Conservation (phyloP, 2,888 invertebrate species). For the Frankliniella fusca region DNA sequence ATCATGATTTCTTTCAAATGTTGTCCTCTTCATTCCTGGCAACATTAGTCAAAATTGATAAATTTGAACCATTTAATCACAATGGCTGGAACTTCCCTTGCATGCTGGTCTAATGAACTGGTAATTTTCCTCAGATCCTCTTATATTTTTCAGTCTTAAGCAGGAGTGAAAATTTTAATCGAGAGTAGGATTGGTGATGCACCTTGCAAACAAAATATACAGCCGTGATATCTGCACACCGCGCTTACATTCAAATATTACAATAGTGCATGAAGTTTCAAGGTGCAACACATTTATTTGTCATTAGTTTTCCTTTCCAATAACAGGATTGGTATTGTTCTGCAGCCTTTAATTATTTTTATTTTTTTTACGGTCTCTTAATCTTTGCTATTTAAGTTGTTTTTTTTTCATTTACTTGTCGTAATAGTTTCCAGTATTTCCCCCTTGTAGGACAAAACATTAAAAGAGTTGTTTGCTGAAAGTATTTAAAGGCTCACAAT, state of each 20-base stretch:
- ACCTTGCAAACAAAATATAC: not conserved
- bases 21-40: not conserved
- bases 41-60: not conserved
- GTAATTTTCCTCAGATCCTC: not conserved
- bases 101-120: slow-evolving; percentile 22
- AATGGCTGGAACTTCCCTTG: slow-evolving; percentile 14
- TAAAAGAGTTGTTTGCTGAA: too few relatives aligned
- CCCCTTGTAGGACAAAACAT: too few relatives aligned
- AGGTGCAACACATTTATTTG: not conserved
- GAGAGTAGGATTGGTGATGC: not conserved
- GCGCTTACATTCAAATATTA: not conserved
- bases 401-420: not conserved
- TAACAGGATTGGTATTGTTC: not conserved
- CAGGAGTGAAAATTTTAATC: not conserved
- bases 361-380: not conserved
- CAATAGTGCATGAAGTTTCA: not conserved
- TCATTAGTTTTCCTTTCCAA: not conserved
- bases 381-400: not conserved
- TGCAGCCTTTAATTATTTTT: not conserved
- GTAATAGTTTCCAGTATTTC: too few relatives aligned
- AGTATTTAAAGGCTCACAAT: too few relatives aligned
- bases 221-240: not conserved
- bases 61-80: not conserved
- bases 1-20: not conserved
- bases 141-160: not conserved